Percentiles rank a stretch among this genome's conserved stretches.
Evolutionary conservation across 2,797 vertebrate genomes (phyloP).

Genomic region (Manis crassicaudata): DNA sequence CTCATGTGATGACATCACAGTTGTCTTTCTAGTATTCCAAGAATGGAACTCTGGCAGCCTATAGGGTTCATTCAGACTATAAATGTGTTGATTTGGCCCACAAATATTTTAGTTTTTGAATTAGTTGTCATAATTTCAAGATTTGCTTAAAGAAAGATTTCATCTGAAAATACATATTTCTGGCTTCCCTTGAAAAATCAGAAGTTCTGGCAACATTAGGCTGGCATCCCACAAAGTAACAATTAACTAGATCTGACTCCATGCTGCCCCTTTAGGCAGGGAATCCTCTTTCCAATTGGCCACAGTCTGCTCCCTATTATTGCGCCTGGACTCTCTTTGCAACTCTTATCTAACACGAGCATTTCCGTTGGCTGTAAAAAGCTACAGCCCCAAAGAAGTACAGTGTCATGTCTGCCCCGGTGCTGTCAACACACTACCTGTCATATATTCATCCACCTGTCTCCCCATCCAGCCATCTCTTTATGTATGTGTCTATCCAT

Average conservation of each 20-base stretch:
- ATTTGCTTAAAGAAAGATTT: conserved; percentile 38
- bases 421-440: background rate
- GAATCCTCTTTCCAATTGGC: background rate
- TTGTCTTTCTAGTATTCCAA: background rate
- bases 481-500: background rate
- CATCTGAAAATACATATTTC: conserved; percentile 46
- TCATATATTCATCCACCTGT: background rate
- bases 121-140: conserved; percentile 16
- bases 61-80: background rate
- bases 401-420: background rate
- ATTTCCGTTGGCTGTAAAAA: conserved; percentile 6
- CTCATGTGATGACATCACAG: background rate
- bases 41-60: background rate
- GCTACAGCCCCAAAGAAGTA: background rate
- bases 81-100: background rate
- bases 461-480: background rate
- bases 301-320: background rate
- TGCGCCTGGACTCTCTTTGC: background rate
- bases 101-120: conserved; percentile 46
- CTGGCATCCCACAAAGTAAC: background rate
- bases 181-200: conserved; percentile 41
- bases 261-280: background rate
- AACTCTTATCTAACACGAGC: background rate
- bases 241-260: background rate
- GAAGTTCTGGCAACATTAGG: background rate